Percentiles rank a stretch among this genome's conserved stretches.
Conservation (phyloP, 1,140 invertebrate species). For the Trachelipus rathkii region DNA sequence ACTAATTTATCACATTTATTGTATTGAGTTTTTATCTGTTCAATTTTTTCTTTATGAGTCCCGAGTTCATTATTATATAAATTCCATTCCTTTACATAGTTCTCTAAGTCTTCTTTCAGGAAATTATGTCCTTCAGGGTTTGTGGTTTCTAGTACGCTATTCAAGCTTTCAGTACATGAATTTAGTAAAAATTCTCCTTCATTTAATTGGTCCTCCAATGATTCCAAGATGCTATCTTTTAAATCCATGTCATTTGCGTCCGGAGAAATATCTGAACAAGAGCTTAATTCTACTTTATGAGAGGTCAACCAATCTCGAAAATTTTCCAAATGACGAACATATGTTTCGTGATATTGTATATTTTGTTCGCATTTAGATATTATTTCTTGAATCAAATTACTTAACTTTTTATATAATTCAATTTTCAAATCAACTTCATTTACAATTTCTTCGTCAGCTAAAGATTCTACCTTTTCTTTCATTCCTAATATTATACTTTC, state of each 20-base stretch:
- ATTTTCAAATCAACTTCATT: constrained; percentile 41
- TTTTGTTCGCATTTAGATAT: constrained; percentile 63
- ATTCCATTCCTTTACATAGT: constrained; percentile 67
- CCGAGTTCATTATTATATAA: constrained; percentile 47
- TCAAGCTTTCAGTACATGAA: constrained; percentile 66
- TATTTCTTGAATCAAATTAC: constrained; percentile 52
- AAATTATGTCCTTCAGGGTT: constrained; percentile 69
- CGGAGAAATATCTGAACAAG: constrained; percentile 66
- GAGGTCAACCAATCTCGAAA: constrained; percentile 73
- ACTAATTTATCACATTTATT: constrained; percentile 72
- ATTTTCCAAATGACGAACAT: constrained; percentile 68
- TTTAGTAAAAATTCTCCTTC: constrained; percentile 69
- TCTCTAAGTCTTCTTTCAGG: constrained; percentile 69
- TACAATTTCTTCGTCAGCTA: constrained; percentile 42
- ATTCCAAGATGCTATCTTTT: constrained; percentile 68
- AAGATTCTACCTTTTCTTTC: constrained; percentile 43
- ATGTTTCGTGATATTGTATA: constrained; percentile 63
- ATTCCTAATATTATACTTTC: constrained; percentile 43
- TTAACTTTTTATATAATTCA: constrained; percentile 27
- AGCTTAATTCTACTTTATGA: constrained; percentile 68
- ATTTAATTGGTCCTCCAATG: constrained; percentile 65
- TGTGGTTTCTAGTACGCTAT: constrained; percentile 71
- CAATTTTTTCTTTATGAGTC: constrained; percentile 52
- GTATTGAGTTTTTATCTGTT: constrained; percentile 67
- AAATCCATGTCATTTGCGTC: constrained; percentile 70